A percentile compares a stretch with the other conserved stretches of the same genome.
phyloP scores from a whole-genome alignment of 2,797 vertebrate species.

The Dermochelys coriacea region DNA sequence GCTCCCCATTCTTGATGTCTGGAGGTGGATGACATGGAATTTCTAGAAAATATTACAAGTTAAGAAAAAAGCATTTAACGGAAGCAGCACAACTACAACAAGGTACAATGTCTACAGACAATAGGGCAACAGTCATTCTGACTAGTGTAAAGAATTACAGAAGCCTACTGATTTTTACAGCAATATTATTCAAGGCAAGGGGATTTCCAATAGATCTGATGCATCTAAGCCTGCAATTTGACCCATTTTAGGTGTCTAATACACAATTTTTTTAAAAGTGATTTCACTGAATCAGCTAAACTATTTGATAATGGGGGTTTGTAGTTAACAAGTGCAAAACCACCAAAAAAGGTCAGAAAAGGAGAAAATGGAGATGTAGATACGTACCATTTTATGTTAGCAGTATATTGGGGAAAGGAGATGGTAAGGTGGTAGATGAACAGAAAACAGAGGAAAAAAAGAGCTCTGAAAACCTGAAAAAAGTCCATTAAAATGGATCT shows the following conservation, averaged over 20 bases:
- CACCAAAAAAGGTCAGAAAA: not conserved
- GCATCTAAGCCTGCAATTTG: too few relatives aligned
- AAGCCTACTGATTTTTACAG: not conserved
- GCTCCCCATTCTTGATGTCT: conserved; percentile 47
- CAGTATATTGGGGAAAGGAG: not conserved
- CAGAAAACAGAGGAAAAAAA: too few relatives aligned
- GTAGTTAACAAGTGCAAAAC: not conserved
- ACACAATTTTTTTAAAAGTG: not conserved
- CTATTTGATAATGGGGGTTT: not conserved
- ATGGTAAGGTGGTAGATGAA: not conserved
- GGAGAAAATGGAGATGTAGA: not conserved
- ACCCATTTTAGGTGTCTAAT: not conserved
- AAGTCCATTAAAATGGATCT: too few relatives aligned
- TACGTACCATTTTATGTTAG: not conserved
- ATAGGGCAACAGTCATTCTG: not conserved
- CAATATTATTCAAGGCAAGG: not conserved
- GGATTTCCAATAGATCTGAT: not conserved
- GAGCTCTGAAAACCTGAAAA: too few relatives aligned
- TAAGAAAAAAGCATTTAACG: not conserved
- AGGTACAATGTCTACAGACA: not conserved
- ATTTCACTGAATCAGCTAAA: not conserved
- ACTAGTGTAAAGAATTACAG: not conserved
- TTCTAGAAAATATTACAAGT: conserved; percentile 25
- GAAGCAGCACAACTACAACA: not conserved
- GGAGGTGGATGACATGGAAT: conserved; percentile 61